phyloP scores from a whole-genome alignment of 1,140 invertebrate genomes.

The Drosophila oshimai region DNA sequence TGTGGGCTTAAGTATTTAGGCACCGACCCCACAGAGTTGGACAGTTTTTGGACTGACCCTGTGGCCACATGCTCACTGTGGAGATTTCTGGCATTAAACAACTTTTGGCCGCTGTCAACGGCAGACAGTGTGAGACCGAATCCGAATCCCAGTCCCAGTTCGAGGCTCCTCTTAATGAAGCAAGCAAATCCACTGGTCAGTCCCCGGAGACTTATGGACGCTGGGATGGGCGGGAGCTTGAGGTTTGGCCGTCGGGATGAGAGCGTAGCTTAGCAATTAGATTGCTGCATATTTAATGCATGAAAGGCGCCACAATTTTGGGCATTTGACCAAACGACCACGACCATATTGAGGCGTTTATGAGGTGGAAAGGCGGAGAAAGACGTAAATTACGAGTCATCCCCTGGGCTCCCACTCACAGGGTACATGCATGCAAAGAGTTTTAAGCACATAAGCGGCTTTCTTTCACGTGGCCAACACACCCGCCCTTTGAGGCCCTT shows the following conservation, averaged over 20 bases:
- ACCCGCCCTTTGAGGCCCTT: background rate
- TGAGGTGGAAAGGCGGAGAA: background rate
- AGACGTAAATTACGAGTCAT: conserved; percentile 28
- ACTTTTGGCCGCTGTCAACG: conserved; percentile 52
- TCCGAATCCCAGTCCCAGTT: background rate
- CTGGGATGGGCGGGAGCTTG: background rate
- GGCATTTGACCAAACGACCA: conserved; percentile 64
- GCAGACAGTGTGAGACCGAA: conserved; percentile 27
- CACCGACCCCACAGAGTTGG: conserved; percentile 28
- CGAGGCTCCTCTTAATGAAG: conserved; percentile 57
- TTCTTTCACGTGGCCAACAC: conserved; percentile 37
- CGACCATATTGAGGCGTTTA: conserved; percentile 66
- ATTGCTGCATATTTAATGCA: conserved; percentile 80
- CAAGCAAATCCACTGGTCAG: conserved; percentile 70
- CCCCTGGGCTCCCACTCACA: conserved; percentile 12
- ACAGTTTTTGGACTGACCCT: background rate
- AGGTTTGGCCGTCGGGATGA: background rate
- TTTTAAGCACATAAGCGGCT: conserved; percentile 56
- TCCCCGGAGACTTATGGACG: conserved; percentile 1
- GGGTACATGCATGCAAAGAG: conserved; percentile 34
- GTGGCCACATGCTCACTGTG: conserved; percentile 15
- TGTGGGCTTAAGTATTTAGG: conserved; percentile 75
- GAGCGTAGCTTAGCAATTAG: conserved; percentile 69
- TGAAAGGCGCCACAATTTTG: conserved; percentile 67
- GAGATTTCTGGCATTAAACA: conserved; percentile 52